These are phyloP conservation scores for Tetrapedia diversipes DNA, from an alignment of 2,888 invertebrate species.

Conservation along the genomic window DNA sequence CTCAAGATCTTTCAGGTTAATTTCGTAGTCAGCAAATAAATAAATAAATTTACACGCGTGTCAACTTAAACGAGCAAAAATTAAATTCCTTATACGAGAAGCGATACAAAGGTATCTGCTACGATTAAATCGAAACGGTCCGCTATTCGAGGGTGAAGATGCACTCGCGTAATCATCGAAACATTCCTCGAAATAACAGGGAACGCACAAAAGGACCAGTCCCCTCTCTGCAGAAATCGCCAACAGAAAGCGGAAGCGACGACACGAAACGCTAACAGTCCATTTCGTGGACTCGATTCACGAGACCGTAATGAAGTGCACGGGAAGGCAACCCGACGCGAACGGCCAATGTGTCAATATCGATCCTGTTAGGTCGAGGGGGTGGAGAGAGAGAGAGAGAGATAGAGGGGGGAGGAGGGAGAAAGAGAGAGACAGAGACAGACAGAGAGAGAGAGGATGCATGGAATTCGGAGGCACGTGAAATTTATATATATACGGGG, in stretches of 20 bases:
- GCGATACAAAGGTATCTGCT: too few relatives aligned
- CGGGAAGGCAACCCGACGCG: conserved; percentile 12
- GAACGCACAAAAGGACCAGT: too few relatives aligned
- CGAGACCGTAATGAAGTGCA: conserved; percentile 46
- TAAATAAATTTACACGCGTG: too few relatives aligned
- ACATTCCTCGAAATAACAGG: too few relatives aligned
- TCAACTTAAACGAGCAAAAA: too few relatives aligned
- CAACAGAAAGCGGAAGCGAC: neutral
- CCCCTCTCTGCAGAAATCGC: neutral
- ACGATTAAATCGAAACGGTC: too few relatives aligned
- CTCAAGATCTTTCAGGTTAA: too few relatives aligned
- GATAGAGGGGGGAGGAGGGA: neutral
- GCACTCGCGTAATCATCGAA: too few relatives aligned
- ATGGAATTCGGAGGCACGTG: conserved; percentile 23
- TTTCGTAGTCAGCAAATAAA: too few relatives aligned
- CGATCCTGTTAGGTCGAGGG: too few relatives aligned
- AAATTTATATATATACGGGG: conserved; percentile 51
- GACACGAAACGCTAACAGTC: neutral
- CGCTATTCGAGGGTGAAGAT: too few relatives aligned
- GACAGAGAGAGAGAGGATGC: neutral
- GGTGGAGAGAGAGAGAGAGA: neutral
- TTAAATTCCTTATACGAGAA: too few relatives aligned
- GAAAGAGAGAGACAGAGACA: neutral
- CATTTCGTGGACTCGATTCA: neutral
- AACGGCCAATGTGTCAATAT: conserved; percentile 55